phyloP scores from a whole-genome alignment of 53 echinoderm and acorn worm genomes.

The Zoroaster sp. region DNA sequence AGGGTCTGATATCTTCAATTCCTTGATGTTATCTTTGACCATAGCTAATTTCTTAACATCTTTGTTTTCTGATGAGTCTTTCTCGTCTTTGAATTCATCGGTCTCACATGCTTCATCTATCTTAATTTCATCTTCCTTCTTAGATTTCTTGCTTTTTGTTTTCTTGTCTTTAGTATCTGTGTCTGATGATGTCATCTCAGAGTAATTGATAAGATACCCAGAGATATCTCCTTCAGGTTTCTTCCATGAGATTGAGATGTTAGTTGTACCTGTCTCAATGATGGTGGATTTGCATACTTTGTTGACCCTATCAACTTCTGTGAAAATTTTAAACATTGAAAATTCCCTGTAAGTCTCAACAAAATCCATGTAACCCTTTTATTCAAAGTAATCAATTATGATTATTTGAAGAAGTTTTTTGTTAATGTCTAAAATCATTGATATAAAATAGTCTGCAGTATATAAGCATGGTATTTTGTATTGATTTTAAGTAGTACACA shows the following conservation, averaged over 20 bases:
- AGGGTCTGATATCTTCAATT: slow-evolving; percentile 61
- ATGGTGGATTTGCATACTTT: slow-evolving; percentile 51
- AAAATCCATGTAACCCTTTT: background rate
- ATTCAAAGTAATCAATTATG: too few species aligned
- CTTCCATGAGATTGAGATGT: slow-evolving; percentile 59
- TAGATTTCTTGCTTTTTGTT: background rate
- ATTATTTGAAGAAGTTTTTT: too few species aligned
- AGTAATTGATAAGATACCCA: slow-evolving; percentile 54
- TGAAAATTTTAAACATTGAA: background rate
- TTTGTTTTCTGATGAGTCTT: background rate
- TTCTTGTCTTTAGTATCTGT: background rate
- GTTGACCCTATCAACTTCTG: slow-evolving; percentile 4
- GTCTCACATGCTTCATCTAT: background rate
- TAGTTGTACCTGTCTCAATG: slow-evolving; percentile 44
- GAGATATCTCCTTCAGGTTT: slow-evolving; percentile 63
- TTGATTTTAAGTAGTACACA: too few species aligned
- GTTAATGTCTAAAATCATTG: too few species aligned
- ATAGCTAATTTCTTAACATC: background rate
- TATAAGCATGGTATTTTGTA: too few species aligned
- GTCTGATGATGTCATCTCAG: background rate
- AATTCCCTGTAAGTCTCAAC: background rate
- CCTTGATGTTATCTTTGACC: slow-evolving; percentile 38
- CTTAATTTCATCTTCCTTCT: background rate
- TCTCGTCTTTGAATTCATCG: background rate
- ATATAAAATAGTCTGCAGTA: too few species aligned